Conservation (phyloP, 30 jellyfish, hydroid and myxozoan species). For the Pelagia noctiluca region DNA sequence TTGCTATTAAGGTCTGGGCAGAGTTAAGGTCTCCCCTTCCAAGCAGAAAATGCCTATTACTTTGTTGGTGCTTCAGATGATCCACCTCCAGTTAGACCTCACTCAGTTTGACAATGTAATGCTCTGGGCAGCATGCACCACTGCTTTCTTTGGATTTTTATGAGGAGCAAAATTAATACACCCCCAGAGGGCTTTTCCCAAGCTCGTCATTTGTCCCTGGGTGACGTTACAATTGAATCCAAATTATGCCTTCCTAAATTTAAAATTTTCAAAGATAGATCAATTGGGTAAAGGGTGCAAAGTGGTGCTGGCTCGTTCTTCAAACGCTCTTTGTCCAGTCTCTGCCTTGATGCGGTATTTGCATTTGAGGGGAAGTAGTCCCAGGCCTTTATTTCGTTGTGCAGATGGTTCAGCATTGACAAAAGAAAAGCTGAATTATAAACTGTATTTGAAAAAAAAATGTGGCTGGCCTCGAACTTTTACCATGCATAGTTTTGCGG, state of each 20-base stretch:
- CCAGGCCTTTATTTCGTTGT: not conserved
- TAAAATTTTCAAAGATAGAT: conserved; percentile 22
- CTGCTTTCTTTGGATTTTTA: conserved; percentile 45
- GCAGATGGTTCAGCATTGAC: not conserved
- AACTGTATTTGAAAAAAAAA: not conserved
- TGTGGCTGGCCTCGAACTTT: not conserved
- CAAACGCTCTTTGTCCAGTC: not conserved
- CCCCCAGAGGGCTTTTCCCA: conserved; percentile 4
- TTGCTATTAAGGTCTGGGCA: conserved; percentile 14
- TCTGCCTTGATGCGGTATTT: not conserved
- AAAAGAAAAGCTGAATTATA: not conserved
- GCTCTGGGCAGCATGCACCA: conserved; percentile 55
- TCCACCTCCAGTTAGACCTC: not conserved
- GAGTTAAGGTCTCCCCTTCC: not conserved
- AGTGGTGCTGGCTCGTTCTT: not conserved
- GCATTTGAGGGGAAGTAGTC: not conserved
- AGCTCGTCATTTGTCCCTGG: not conserved
- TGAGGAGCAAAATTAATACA: conserved; percentile 16
- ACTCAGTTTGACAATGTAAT: not conserved
- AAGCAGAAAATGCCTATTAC: conserved; percentile 39
- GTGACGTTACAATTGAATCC: conserved; percentile 13
- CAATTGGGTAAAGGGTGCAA: conserved; percentile 20
- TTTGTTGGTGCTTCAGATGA: not conserved
- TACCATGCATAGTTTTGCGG: not conserved
- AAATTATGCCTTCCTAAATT: not conserved